A percentile compares a stretch with the other conserved stretches of the same genome.
Conservation (phyloP, 1,140 invertebrate species). For the Amyelois transitella region DNA sequence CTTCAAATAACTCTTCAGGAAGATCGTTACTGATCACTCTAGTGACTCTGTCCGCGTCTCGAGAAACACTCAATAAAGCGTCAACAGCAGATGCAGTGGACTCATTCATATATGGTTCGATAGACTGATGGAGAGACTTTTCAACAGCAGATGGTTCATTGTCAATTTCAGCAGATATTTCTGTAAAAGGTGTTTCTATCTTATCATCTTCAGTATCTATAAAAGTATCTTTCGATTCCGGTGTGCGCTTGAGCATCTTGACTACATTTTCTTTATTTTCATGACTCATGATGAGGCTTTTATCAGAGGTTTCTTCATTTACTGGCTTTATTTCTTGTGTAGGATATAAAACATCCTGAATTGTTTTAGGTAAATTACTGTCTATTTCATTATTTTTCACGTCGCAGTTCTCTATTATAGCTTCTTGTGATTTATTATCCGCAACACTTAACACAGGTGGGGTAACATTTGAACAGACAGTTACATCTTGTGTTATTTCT, state of each 20-base stretch:
- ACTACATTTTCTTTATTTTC: conserved; percentile 2
- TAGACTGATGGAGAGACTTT: conserved; percentile 17
- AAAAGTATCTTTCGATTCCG: background rate
- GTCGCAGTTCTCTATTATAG: background rate
- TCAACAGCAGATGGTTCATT: background rate
- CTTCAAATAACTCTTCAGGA: conserved; percentile 67
- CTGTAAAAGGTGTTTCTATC: background rate
- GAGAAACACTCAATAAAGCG: conserved; percentile 58
- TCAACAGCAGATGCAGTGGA: conserved; percentile 64
- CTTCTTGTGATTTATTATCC: background rate
- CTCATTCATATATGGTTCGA: conserved; percentile 53
- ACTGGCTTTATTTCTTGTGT: conserved; percentile 37
- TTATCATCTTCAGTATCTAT: background rate
- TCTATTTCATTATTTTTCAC: conserved; percentile 1
- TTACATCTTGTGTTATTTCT: conserved; percentile 12
- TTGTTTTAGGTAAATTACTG: background rate
- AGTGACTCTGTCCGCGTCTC: conserved; percentile 62
- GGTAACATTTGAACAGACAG: background rate
- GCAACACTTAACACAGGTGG: background rate
- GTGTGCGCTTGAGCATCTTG: background rate
- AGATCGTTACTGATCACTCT: conserved; percentile 58
- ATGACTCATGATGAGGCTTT: background rate
- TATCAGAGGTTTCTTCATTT: conserved; percentile 12
- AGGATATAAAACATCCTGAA: conserved; percentile 27
- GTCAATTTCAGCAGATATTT: background rate